Conservation (phyloP, 2,888 invertebrate species). For the Callinectes sapidus region DNA sequence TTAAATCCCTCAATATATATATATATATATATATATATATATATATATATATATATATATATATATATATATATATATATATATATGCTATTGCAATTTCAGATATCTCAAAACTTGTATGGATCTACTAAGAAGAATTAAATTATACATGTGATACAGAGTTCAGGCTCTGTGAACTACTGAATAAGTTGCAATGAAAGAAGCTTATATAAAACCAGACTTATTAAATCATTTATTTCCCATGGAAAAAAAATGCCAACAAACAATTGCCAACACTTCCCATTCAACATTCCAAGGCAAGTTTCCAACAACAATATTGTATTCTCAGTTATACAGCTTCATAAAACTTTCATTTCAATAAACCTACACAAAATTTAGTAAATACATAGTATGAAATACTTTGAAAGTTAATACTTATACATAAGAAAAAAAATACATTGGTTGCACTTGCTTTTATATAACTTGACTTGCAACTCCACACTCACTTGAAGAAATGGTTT, state of each 20-base stretch:
- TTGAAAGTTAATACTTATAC: not conserved
- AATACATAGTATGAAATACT: not conserved
- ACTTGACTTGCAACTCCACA: not conserved
- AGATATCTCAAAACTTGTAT: too few relatives aligned
- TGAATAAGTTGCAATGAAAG: not conserved
- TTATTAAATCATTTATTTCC: not conserved
- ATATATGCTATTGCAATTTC: too few relatives aligned
- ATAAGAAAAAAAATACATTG: not conserved
- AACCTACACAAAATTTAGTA: not conserved
- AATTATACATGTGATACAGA: not conserved
- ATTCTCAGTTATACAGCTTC: not conserved
- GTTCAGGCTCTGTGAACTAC: not conserved
- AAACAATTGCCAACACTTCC: not conserved
- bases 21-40: too few relatives aligned
- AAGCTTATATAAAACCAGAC: not conserved
- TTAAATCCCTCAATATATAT: too few relatives aligned
- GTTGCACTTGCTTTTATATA: not conserved
- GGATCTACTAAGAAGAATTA: too few relatives aligned
- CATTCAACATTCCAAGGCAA: not conserved
- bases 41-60: too few relatives aligned
- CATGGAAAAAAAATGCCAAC: not conserved
- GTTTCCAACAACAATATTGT: conserved; percentile 10
- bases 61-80: too few relatives aligned
- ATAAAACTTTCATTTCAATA: not conserved
- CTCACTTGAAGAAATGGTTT: not conserved